Evolutionary conservation across 2,888 invertebrate genomes (phyloP), one percentile per base, ranked within the genome.

Genomic region (Drosophila acutilabella): DNA sequence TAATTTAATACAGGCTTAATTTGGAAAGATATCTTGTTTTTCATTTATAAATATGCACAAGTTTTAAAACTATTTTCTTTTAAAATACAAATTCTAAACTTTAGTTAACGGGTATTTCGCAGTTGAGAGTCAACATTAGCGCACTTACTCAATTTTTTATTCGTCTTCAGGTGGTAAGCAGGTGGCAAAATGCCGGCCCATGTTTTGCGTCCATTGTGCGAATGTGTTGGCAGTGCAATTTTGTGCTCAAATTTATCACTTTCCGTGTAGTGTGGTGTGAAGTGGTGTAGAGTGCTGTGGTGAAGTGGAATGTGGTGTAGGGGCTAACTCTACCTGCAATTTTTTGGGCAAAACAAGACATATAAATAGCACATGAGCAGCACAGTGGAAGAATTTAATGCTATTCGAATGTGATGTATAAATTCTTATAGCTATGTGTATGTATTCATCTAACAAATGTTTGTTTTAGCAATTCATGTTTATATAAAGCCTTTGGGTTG

Each of bases 201-300:
- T 47, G 40, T 42, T 50, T 23, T 26, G 68, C 38, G 45, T 44
- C 58, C 76, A 61, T 66, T 71, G 44, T 58, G 72, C 10, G 59
- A 72, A 65, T 64, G 61, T 78, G 80, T 69, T 57, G 56, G 64
- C 52, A 48, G 58, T 73, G 64, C 68, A 61, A 70, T 80, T 78
- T 59, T 38, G 18, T 64, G 70, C 51, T 70, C 33, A 69, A 78
- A 78, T 79, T 79, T 78, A 77, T 78, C 57, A 57, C 57, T 64
- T 64, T 68, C 14, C 56, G 23, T 14, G 23, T 8, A 26, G 57
- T 38, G 30, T 8, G 30, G 51, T 23, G 47, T 36, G 36, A 3
- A 13, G 36, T 36, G 36, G 13, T 11, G 11, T 36, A 13, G 13
- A 13, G 36, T 36, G 36, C 4, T 30, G 36, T 36, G 36, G 36